These are phyloP conservation scores for Bubo scandiacus DNA, from an alignment of 2,113 vertebrate genomes.

Conservation along the genomic window DNA sequence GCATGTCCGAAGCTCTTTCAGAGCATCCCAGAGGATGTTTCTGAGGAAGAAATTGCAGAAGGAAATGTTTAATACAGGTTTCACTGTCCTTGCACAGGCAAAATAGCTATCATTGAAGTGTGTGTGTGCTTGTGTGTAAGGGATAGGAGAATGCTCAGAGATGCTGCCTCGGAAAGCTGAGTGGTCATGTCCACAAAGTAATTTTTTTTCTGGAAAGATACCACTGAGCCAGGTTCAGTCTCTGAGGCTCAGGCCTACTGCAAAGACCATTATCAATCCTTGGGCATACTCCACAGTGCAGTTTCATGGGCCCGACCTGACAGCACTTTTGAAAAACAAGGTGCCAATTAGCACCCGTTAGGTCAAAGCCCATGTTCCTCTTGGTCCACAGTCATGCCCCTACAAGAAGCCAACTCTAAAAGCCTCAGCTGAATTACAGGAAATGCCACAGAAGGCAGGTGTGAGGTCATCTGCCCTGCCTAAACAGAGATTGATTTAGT, in stretches of 20 bases:
- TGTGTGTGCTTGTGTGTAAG: neutral
- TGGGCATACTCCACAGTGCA: neutral
- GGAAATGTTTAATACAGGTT: neutral
- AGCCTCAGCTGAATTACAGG: neutral
- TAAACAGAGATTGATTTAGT: neutral
- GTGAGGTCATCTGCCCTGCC: neutral
- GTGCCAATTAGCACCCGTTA: neutral
- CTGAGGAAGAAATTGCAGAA: neutral
- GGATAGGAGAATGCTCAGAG: accelerated
- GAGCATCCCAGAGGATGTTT: neutral
- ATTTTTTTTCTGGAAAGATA: neutral
- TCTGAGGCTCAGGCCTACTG: neutral
- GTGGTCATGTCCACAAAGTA: neutral
- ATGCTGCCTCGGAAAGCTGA: neutral
- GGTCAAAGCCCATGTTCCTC: neutral
- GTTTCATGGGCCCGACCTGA: neutral
- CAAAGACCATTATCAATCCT: neutral
- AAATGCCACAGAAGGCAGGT: neutral
- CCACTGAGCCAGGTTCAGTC: neutral
- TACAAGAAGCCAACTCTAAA: neutral
- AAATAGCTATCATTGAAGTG: neutral
- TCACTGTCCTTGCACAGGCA: neutral
- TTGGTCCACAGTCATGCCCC: neutral
- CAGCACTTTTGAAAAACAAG: neutral
- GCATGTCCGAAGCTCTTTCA: neutral